Evolutionary conservation across 2,888 invertebrate genomes (phyloP).

Genomic region (Dryocosmus kuriphilus): DNA sequence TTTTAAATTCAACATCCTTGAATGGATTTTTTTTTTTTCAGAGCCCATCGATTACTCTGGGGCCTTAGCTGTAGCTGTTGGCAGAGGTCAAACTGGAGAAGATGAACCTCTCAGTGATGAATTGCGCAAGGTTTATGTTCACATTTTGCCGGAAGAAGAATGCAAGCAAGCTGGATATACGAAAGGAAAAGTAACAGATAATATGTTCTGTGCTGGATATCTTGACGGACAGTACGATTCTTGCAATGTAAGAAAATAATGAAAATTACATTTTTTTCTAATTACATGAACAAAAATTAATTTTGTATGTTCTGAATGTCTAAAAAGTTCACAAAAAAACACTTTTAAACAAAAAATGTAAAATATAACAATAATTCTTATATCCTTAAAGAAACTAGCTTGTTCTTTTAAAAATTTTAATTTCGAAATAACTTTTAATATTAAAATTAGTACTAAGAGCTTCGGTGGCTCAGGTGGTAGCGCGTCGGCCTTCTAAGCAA

Average conservation of each 20-base stretch:
- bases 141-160: slow-evolving; percentile 85
- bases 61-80: slow-evolving; percentile 83
- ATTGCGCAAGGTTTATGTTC: slow-evolving; percentile 85
- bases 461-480: too few relatives aligned
- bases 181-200: slow-evolving; percentile 84
- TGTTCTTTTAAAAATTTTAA: background rate
- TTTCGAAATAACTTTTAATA: background rate
- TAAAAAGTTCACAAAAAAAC: too few relatives aligned
- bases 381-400: too few relatives aligned
- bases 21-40: slow-evolving; percentile 60
- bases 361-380: too few relatives aligned
- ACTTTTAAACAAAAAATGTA: too few relatives aligned
- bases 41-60: slow-evolving; percentile 80
- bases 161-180: slow-evolving; percentile 86
- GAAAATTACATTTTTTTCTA: background rate
- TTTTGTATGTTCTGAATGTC: too few relatives aligned
- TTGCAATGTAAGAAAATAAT: slow-evolving; percentile 80
- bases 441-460: too few relatives aligned
- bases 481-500: too few relatives aligned
- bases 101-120: slow-evolving; percentile 83
- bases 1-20: background rate
- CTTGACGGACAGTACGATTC: slow-evolving; percentile 84
- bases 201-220: slow-evolving; percentile 91
- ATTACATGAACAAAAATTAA: background rate
- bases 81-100: slow-evolving; percentile 87